Conservation (phyloP, 2,888 invertebrate genomes). For the Aphodius sticticus region DNA sequence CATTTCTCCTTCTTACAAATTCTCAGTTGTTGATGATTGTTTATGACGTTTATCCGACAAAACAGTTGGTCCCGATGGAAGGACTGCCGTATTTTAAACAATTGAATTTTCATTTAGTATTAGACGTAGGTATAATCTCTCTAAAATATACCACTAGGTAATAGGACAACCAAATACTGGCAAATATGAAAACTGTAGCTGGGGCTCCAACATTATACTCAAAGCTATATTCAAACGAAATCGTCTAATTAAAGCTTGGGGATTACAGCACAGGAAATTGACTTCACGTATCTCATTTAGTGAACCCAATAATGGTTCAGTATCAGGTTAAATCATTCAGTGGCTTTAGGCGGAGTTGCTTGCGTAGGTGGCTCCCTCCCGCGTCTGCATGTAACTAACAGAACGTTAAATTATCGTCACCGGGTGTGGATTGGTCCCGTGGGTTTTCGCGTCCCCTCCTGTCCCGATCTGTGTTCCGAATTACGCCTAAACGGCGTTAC, state of each 20-base stretch:
- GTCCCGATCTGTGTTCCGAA: not conserved
- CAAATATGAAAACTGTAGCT: no score
- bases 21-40: no score
- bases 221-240: not conserved
- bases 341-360: not conserved
- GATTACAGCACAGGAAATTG: not conserved
- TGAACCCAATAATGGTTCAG: not conserved
- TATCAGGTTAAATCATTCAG: not conserved
- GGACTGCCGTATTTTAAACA: no score
- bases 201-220: not conserved
- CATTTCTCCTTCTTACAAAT: no score
- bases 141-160: no score
- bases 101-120: no score
- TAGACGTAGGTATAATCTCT: no score
- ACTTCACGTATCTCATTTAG: constrained; percentile 4
- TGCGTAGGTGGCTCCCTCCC: not conserved
- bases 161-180: no score
- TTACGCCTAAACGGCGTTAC: not conserved
- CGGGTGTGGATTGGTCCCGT: not conserved
- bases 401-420: constrained; percentile 4
- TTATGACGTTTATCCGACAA: no score
- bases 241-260: not conserved
- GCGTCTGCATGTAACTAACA: not conserved
- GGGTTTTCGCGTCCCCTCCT: not conserved
- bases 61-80: no score